These are phyloP conservation scores for Excalfactoria chinensis DNA, from an alignment of 2,113 vertebrate species.

Conservation along the genomic window DNA sequence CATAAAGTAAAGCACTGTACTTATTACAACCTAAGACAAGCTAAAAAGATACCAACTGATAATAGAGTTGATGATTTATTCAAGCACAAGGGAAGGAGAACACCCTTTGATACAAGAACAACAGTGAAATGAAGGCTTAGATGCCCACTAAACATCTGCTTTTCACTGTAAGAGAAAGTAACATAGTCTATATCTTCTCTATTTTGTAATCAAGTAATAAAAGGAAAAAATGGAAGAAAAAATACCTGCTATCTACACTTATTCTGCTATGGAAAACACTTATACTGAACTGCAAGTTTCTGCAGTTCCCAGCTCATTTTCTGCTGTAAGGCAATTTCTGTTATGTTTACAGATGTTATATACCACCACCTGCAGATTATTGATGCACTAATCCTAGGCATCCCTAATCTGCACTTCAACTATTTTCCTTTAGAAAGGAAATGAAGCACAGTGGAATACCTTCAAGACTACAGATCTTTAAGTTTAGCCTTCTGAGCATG, in stretches of 20 bases:
- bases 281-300: not conserved
- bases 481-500: not conserved
- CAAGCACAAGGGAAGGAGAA: not conserved
- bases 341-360: not conserved
- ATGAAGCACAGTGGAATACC: not conserved
- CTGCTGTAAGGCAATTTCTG: not conserved
- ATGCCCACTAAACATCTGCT: not conserved
- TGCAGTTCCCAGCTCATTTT: not conserved
- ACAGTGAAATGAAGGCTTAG: not conserved
- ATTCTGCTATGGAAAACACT: not conserved
- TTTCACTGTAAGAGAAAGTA: not conserved
- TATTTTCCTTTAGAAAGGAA: not conserved
- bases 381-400: not conserved
- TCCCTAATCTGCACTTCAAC: not conserved
- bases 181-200: not conserved
- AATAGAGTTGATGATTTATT: not conserved
- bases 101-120: not conserved
- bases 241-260: not conserved
- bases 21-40: not conserved
- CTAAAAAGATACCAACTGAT: not conserved
- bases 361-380: not conserved
- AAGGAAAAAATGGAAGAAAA: accelerated
- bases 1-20: not conserved
- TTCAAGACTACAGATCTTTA: not conserved
- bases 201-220: not conserved